A percentile compares a stretch with the other conserved stretches of the same genome.
These are phyloP conservation scores for Drosophila truncata DNA, from an alignment of 1,140 invertebrate genomes.

Conservation along the genomic window DNA sequence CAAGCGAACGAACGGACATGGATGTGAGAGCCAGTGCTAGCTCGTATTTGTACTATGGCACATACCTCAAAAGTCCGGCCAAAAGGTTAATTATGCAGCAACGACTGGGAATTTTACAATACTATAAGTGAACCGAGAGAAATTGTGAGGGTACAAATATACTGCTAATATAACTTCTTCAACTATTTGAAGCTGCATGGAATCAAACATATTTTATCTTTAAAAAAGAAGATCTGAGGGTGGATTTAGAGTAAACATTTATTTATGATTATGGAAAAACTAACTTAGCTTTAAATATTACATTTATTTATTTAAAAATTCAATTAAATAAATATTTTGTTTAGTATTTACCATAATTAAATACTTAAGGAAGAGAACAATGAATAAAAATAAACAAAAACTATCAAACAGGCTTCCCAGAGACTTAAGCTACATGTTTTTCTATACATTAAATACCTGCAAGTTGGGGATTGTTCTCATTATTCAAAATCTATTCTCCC, in stretches of 20 bases:
- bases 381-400: no score
- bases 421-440: no score
- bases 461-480: neutral
- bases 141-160: neutral
- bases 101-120: conserved; percentile 42
- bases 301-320: neutral
- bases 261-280: neutral
- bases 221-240: neutral
- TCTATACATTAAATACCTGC: no score
- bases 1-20: conserved; percentile 11
- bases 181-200: neutral
- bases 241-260: no score
- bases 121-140: conserved; percentile 29
- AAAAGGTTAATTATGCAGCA: conserved; percentile 79
- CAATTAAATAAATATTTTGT: neutral
- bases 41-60: conserved; percentile 37
- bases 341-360: no score
- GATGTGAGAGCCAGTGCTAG: conserved; percentile 6
- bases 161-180: neutral
- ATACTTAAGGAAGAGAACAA: no score
- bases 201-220: neutral
- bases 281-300: neutral
- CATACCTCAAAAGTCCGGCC: conserved; percentile 30
- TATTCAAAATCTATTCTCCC: no score
- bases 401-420: no score